Evolutionary conservation across 2,797 vertebrate genomes (phyloP), one percentile per base, ranked within the genome.

Genomic region (Myiothlypis coronata): DNA sequence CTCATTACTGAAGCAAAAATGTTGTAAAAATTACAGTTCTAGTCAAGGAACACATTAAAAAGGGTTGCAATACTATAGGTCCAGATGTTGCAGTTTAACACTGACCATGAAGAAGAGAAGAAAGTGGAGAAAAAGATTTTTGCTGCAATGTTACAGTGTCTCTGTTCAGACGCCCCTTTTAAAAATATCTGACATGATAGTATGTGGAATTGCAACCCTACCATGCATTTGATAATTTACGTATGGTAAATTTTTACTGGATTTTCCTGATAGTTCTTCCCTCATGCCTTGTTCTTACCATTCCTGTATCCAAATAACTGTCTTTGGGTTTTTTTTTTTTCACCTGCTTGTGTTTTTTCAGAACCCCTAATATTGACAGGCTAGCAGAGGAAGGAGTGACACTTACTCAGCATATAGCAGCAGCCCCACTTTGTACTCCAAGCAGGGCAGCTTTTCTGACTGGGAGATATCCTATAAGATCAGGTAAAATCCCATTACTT

Each of bases 281-380:
- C 27, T 83, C 0, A 28, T 89, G 39, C 32, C 37, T 84, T 83
- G n/a, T 72, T 60, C 12, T 87, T 52, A 28, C 17, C 5, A 4
- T 52, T 14, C 4, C 16, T 11, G 3, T 81, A 56, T 81, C 28
- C 21, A 64, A 41, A 90, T 59, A 69, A 61, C 65, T 10, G 10
- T 35, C 22, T 78, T 53, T 61, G 1, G 7, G 8, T 83, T 83
- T 49, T 70, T 46, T 46, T 46, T 37, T 52, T 4, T 89, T 37
- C 39, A 16, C 6, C 27, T 56, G 12, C 50, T 59, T 77, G 53
- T 59, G 5, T 96, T 90, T 63, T 82, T 87, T 43, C 63, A 98
- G 98, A 94, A 98, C 98, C 2, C 98, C 97, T 79, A 98, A 98
- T 93, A 98, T 98, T 56, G 98, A 98, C 96, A 97, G 65, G 14